Base-by-base conservation (phyloP, 2,888 invertebrate genomes). In the Hoplodrina ambigua region DNA sequence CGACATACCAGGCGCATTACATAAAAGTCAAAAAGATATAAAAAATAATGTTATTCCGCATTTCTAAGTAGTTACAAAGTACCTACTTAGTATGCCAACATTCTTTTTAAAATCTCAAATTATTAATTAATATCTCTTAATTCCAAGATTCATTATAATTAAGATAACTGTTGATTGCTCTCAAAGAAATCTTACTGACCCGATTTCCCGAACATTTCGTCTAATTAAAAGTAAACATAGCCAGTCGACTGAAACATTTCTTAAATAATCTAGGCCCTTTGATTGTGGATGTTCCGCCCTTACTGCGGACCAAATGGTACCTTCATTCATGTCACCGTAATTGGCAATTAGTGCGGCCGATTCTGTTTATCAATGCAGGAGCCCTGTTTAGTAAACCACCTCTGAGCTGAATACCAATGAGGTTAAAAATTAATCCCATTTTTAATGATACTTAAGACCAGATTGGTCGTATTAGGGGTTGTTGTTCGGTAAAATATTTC, bases 321-420 rank as follows among this genome's bases (percentile, higher is more conserved):
- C 84, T 85, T 83, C 85, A 87, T 89, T 87, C 80, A 82, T 84
- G 80, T 83, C 80, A 73, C 78, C 79, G 75, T 89, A 89, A 90
- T 90, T 90, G 89, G 74, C 89, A 89, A 90, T 90, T 89, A 89
- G 89, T 83, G 84, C 73, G 85, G 81, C 83, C 69, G 80, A 77
- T 78, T 73, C 74, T 81, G 80, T 84, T 84, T 83, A 78, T 78
- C 78, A 75, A 78, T 85, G 77, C 78, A 73, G 70, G 64, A 72
- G 70, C 67, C 75, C 58, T 75, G 64, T 71, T 82, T 72, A 72
- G 71, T 59, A 67, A 75, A 49, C 72, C 56, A 65, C 20, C 19
- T 56, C 54, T 55, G 74, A 59, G 41, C 59, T 59, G 84, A 83
- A 83, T 83, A 73, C 56, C 30, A 73, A 83, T 81, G 66, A 79